Evolutionary conservation across 1,140 invertebrate genomes (phyloP).

Genomic region (Drosophila eugracilis): DNA sequence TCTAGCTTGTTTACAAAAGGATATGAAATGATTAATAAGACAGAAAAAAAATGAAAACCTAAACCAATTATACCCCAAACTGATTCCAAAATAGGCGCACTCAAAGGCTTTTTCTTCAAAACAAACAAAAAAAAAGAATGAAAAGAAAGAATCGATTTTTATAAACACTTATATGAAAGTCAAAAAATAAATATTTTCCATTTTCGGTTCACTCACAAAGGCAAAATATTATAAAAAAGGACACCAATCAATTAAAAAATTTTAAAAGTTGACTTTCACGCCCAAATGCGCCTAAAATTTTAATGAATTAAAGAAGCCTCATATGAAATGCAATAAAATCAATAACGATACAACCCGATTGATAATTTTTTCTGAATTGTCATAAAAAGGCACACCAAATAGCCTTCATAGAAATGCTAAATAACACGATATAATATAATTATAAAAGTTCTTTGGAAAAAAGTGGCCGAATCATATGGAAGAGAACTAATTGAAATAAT

Average conservation of each 20-base stretch:
- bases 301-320: conserved; percentile 36
- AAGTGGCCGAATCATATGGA: conserved; percentile 48
- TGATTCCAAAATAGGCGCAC: conserved; percentile 30
- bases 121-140: conserved; percentile 10
- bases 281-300: conserved; percentile 51
- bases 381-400: conserved; percentile 75
- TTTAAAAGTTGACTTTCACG: conserved; percentile 55
- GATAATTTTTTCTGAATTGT: conserved; percentile 66
- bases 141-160: conserved; percentile 28
- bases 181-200: conserved; percentile 26
- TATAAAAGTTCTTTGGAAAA: conserved; percentile 41
- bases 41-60: conserved; percentile 11
- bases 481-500: conserved; percentile 41
- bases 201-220: conserved; percentile 39
- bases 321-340: conserved; percentile 39
- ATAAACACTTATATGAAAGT: conserved; percentile 46
- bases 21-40: conserved; percentile 53
- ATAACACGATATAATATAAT: conserved; percentile 58
- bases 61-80: conserved; percentile 31
- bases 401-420: conserved; percentile 69
- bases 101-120: conserved; percentile 37
- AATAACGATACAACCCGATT: conserved; percentile 44
- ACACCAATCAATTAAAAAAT: conserved; percentile 39
- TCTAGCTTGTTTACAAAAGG: conserved; percentile 70
- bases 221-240: conserved; percentile 24